Conservation (phyloP, 2,797 vertebrate species). For the Dipus sagitta region DNA sequence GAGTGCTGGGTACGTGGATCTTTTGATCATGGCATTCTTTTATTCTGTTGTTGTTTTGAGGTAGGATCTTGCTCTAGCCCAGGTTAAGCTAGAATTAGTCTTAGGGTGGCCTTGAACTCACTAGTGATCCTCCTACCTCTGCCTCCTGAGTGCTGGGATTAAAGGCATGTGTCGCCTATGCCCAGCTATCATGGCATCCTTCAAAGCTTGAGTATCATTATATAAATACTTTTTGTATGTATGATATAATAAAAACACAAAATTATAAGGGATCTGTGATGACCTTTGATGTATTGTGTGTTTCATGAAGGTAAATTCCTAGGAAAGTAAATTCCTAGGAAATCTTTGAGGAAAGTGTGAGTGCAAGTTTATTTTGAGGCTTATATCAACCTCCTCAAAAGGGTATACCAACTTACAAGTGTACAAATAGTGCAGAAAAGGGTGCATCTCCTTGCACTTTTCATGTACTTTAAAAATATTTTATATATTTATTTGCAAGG, state of each 20-base stretch:
- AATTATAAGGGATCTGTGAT: neutral
- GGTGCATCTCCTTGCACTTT: neutral
- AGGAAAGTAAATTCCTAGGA: constrained; percentile 3
- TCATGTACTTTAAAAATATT: neutral
- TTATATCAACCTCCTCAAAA: neutral
- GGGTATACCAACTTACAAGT: neutral
- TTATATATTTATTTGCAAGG: no score
- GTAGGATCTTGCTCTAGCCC: no score
- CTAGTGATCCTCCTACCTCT: no score
- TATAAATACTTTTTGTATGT: neutral
- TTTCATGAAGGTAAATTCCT: neutral
- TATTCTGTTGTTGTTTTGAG: no score
- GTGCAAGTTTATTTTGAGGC: neutral
- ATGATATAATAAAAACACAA: neutral
- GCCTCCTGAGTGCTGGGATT: no score
- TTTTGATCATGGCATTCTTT: constrained; percentile 6
- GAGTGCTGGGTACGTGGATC: neutral
- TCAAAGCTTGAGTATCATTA: constrained; percentile 18
- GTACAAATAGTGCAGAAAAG: neutral
- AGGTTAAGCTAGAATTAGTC: no score
- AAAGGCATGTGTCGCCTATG: no score
- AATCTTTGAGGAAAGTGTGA: constrained; percentile 20
- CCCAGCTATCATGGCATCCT: neutral
- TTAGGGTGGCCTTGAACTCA: no score
- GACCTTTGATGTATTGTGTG: neutral